Percentiles rank a stretch among this genome's conserved stretches.
phyloP scores from a whole-genome alignment of 2,113 vertebrate genomes.

The Phyllopteryx taeniolatus region DNA sequence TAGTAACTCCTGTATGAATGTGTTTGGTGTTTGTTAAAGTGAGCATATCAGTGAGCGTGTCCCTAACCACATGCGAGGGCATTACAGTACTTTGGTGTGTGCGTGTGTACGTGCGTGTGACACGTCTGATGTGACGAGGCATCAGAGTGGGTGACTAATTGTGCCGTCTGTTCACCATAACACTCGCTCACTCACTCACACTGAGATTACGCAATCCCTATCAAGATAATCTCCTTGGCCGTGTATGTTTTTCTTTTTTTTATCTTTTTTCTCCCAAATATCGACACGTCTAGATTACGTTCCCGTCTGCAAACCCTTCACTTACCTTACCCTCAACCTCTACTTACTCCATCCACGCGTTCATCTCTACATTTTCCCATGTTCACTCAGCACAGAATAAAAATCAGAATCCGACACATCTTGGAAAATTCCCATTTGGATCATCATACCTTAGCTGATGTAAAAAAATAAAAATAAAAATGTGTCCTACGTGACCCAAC shows the following conservation, averaged over 20 bases:
- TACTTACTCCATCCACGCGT: conserved; percentile 12
- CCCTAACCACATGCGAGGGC: not conserved
- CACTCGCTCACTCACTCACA: conserved; percentile 40
- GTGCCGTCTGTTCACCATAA: conserved; percentile 44
- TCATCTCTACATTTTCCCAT: conserved; percentile 8
- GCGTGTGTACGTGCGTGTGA: conserved; percentile 16
- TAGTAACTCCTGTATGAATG: no score
- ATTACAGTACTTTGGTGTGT: conserved; percentile 6
- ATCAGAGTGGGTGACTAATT: conserved; percentile 60
- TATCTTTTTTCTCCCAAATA: conserved; percentile 15
- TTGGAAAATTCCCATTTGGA: conserved; percentile 14
- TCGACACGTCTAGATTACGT: conserved; percentile 53
- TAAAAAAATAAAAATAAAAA: not conserved
- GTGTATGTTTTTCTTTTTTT: conserved; percentile 8
- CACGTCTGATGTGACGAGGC: conserved; percentile 39
- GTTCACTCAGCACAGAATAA: conserved; percentile 20
- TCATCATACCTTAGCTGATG: not conserved
- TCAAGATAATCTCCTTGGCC: conserved; percentile 53
- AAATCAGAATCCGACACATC: conserved; percentile 28
- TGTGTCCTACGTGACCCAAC: not conserved
- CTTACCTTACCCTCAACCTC: conserved; percentile 44
- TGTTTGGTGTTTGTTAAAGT: not conserved
- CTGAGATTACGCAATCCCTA: conserved; percentile 52
- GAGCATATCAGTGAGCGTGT: not conserved
- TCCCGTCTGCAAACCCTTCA: conserved; percentile 41